Percentiles rank a stretch among this genome's conserved stretches.
phyloP scores from a whole-genome alignment of 2,113 vertebrate species.

The Megalops atlanticus region DNA sequence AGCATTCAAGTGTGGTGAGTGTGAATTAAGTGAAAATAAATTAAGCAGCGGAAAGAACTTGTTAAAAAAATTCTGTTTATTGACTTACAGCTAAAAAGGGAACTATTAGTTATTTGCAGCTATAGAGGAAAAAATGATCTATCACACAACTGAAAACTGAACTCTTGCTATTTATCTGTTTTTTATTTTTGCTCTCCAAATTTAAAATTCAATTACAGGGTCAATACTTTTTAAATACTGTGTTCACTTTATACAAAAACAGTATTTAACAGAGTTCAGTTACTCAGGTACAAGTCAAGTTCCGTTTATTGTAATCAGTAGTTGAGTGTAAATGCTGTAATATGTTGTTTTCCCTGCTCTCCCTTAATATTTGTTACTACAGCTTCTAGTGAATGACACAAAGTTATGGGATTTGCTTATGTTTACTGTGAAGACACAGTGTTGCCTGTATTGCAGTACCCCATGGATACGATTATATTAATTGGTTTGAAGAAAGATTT shows the following conservation, averaged over 20 bases:
- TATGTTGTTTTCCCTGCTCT: background rate
- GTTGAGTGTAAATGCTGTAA: background rate
- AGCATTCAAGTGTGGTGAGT: background rate
- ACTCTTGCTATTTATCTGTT: background rate
- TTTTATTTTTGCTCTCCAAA: background rate
- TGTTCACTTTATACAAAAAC: background rate
- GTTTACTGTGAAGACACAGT: background rate
- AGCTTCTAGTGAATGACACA: background rate
- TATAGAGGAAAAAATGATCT: background rate
- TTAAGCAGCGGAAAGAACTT: conserved; percentile 43
- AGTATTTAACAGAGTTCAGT: background rate
- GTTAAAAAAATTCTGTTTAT: conserved; percentile 52
- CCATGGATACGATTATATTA: conserved; percentile 74
- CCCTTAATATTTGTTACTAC: background rate
- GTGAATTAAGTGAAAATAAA: background rate
- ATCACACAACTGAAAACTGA: background rate
- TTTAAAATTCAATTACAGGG: background rate
- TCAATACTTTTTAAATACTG: background rate
- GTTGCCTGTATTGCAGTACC: conserved; percentile 42
- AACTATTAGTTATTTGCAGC: conserved; percentile 16
- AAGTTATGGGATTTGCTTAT: background rate
- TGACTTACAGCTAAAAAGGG: conserved; percentile 49
- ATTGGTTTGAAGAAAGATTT: conserved; percentile 71
- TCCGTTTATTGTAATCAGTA: background rate
- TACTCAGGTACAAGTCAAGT: background rate